A percentile compares a stretch with the other conserved stretches of the same genome.
Evolutionary conservation across 2,888 invertebrate genomes (phyloP).

Genomic region (Ischnura elegans): DNA sequence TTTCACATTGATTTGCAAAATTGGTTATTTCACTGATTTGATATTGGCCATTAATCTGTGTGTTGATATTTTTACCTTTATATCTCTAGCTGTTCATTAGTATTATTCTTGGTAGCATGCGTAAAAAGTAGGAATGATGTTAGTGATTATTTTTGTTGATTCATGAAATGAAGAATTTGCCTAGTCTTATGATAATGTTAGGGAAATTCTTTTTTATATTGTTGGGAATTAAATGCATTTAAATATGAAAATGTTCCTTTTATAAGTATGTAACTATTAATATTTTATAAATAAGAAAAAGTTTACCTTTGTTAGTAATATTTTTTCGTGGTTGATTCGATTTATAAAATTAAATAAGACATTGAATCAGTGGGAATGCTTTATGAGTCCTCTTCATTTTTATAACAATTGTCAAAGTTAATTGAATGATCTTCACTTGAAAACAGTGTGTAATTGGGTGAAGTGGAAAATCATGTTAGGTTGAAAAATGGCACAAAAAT

Average conservation of each 20-base stretch:
- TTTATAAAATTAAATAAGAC: neutral
- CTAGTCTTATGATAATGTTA: neutral
- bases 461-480: neutral
- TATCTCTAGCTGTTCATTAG: neutral
- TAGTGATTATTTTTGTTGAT: slow-evolving; percentile 25
- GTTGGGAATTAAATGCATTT: slow-evolving; percentile 39
- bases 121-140: neutral
- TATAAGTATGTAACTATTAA: slow-evolving; percentile 32
- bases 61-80: slow-evolving; percentile 56
- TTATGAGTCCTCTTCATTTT: neutral
- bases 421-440: neutral
- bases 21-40: neutral
- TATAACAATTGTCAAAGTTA: neutral
- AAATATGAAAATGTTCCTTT: slow-evolving; percentile 52
- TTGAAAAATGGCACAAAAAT: neutral
- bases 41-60: neutral
- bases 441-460: neutral
- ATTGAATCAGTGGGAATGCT: neutral
- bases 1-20: slow-evolving; percentile 24
- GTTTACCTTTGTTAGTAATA: slow-evolving; percentile 30
- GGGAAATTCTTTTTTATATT: slow-evolving; percentile 3
- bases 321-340: neutral
- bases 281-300: slow-evolving; percentile 32
- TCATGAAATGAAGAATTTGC: neutral
- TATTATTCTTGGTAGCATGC: neutral